These are phyloP conservation scores for Hirtodrosophila cameraria DNA, from an alignment of 2,888 invertebrate species.

Conservation along the genomic window DNA sequence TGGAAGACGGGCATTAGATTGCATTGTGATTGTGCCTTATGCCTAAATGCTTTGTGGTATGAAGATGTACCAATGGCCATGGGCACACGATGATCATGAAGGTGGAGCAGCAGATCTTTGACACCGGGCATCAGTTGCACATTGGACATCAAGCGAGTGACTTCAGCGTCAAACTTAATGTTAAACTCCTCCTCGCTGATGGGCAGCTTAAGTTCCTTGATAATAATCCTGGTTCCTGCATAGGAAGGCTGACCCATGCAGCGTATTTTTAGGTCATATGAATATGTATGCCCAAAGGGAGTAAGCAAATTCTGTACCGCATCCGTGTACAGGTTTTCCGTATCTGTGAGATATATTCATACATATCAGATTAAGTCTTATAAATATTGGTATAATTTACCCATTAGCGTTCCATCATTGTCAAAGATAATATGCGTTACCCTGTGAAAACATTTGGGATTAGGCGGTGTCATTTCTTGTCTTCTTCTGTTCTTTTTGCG, in stretches of 20 bases:
- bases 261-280: conserved; percentile 89
- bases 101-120: conserved; percentile 89
- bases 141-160: conserved; percentile 86
- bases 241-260: conserved; percentile 88
- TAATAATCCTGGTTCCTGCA: conserved; percentile 86
- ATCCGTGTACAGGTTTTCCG: conserved; percentile 89
- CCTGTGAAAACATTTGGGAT: neutral
- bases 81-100: conserved; percentile 89
- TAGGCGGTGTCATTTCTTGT: neutral
- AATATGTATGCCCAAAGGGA: conserved; percentile 89
- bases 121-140: conserved; percentile 89
- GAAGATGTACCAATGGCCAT: conserved; percentile 94
- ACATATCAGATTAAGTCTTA: neutral
- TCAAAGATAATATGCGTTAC: conserved; percentile 65
- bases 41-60: conserved; percentile 86
- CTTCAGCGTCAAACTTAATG: conserved; percentile 59
- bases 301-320: conserved; percentile 88
- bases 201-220: conserved; percentile 86
- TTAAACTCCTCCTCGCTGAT: conserved; percentile 87
- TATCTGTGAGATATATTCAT: conserved; percentile 85
- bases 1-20: conserved; percentile 88
- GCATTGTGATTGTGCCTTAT: conserved; percentile 87
- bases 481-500: neutral
- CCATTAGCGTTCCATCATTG: conserved; percentile 61
- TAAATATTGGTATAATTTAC: conserved; percentile 14